Percentiles rank a stretch among this genome's conserved stretches.
Conservation (phyloP, 2,113 vertebrate genomes). For the Machaerirhynchus nigripectus region DNA sequence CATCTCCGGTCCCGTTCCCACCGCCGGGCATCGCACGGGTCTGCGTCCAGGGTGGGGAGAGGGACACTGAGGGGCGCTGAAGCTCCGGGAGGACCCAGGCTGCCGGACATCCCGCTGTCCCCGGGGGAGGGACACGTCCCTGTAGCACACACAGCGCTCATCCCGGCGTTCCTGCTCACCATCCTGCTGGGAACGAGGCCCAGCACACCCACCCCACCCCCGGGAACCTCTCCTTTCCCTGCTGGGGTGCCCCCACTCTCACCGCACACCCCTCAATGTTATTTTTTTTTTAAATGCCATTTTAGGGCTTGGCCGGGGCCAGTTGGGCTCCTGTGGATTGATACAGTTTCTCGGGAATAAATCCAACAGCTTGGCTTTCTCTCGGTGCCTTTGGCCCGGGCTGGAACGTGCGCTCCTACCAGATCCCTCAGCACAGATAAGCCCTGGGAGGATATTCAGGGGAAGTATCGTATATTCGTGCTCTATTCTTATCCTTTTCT, state of each 20-base stretch:
- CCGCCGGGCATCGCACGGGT: accelerated
- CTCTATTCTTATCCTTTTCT: constrained; percentile 58
- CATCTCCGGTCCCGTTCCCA: accelerated
- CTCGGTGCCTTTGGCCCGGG: background rate
- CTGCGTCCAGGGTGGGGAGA: accelerated
- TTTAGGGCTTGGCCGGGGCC: background rate
- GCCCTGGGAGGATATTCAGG: constrained; percentile 24
- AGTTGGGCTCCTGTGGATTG: background rate
- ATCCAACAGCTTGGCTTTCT: background rate
- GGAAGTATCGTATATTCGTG: constrained; percentile 26
- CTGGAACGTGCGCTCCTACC: background rate
- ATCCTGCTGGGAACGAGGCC: accelerated
- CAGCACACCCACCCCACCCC: background rate
- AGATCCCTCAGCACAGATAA: constrained; percentile 36
- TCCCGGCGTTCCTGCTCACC: accelerated
- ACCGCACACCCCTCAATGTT: background rate
- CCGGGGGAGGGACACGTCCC: accelerated
- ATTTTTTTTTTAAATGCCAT: background rate
- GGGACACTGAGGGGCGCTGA: accelerated
- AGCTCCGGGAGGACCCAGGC: accelerated
- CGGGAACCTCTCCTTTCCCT: background rate
- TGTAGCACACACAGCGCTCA: accelerated
- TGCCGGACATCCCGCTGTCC: accelerated
- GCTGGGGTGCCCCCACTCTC: accelerated
- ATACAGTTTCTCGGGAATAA: background rate